Base-by-base conservation (phyloP, 1,140 invertebrate genomes). In the Drosophila asahinai region DNA sequence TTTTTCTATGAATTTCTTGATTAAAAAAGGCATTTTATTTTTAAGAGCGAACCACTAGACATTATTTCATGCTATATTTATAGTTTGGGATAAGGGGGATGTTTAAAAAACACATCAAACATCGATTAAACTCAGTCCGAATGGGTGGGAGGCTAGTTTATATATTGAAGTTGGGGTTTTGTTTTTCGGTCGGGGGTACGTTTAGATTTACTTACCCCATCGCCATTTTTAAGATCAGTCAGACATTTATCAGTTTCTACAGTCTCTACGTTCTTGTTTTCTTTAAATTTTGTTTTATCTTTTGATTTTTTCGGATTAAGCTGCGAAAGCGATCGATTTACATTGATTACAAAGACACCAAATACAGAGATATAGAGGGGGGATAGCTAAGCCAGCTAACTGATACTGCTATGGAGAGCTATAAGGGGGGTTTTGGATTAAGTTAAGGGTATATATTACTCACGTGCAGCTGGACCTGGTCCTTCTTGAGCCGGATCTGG, bases 401-500 rank as follows among this genome's bases (percentile, higher is more conserved):
- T 68, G 45, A 51, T 64, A 68, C 60, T 47, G 63, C 66, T 68
- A 67, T 45, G 33, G 22, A 64, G 61, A 65, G 33, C 45, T 68
- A 67, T 12, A 36, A 51, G 14, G 7, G 33, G 49, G 15, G 12
- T 8, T 57, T 59, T 19, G 30, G 42, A 22, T 12, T 25, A 38
- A 7, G 11, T 8, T 9, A 2, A 3, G 47, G 22, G 27, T 33
- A 17, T 22, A 2, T 0, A 1, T 15, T 55, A 61, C 93, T 84
- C 67, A 94, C 94, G 54, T 94, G 93, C 43, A 93, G 80, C 80
- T 95, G 94, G 70, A 95, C 94, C 62, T 96, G 95, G 76, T 95
- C 95, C 77, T 95, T 94, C 92, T 97, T 97, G 55, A 97, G 93
- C 15, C 97, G 94, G 61, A 98, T 97, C 93, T 98, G 97, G 81